Percentiles rank a stretch among this genome's conserved stretches.
phyloP scores from a whole-genome alignment of 1,140 invertebrate genomes.

The Colletes latitarsis region DNA sequence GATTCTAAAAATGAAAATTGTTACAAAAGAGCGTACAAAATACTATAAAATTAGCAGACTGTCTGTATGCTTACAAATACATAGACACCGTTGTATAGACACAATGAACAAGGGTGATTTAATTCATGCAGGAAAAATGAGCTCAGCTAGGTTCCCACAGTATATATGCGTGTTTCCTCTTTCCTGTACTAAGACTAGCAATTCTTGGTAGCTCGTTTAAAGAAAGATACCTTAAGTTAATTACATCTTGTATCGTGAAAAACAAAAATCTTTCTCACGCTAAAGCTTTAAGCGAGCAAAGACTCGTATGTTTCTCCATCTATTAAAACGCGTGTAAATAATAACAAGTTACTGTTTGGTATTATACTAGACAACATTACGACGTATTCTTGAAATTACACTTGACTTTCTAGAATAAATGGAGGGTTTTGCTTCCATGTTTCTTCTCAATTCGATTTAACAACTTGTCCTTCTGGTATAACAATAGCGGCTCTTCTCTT shows the following conservation, averaged over 20 bases:
- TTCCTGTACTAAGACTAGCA: slow-evolving; percentile 64
- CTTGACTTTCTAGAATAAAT: neutral
- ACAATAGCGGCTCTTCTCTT: neutral
- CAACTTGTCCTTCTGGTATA: neutral
- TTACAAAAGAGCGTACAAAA: neutral
- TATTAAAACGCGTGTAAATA: neutral
- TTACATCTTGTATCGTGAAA: slow-evolving; percentile 59
- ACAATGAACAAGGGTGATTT: slow-evolving; percentile 52
- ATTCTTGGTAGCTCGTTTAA: slow-evolving; percentile 62
- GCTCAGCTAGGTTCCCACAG: slow-evolving; percentile 65
- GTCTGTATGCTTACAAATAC: slow-evolving; percentile 10
- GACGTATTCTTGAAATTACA: neutral
- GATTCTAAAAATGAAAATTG: neutral
- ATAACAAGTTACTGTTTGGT: neutral
- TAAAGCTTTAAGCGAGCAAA: slow-evolving; percentile 39
- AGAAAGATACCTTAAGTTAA: slow-evolving; percentile 66
- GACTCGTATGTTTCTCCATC: slow-evolving; percentile 29
- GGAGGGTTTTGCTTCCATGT: neutral
- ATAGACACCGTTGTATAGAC: slow-evolving; percentile 21
- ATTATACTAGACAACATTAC: neutral
- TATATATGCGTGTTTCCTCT: slow-evolving; percentile 57
- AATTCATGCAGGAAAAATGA: slow-evolving; percentile 70
- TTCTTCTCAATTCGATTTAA: neutral
- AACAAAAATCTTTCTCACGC: slow-evolving; percentile 65
- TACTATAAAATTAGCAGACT: neutral